phyloP scores from a whole-genome alignment of 2,113 vertebrate genomes.

The Crotalus viridis region DNA sequence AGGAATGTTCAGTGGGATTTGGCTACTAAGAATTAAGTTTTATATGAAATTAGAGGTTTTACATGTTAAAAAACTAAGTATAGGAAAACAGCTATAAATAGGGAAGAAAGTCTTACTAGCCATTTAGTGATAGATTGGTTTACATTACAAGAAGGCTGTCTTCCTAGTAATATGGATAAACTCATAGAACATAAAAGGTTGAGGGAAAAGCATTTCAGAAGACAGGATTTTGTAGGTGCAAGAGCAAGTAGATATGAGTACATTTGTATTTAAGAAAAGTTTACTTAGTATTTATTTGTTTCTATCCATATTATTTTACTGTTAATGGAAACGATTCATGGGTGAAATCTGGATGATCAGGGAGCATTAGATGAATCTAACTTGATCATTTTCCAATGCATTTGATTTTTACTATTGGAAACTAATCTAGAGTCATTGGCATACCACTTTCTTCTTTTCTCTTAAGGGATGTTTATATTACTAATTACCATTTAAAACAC shows the following conservation, averaged over 20 bases:
- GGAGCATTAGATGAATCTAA: constrained; percentile 2
- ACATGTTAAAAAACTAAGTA: neutral
- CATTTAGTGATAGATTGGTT: neutral
- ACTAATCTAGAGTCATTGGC: neutral
- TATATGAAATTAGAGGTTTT: neutral
- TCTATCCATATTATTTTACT: constrained; percentile 7
- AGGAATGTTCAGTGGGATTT: neutral
- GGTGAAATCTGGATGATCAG: constrained; percentile 28
- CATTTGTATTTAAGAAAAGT: constrained; percentile 13
- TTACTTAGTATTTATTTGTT: constrained; percentile 5
- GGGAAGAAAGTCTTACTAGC: neutral
- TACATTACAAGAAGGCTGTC: neutral
- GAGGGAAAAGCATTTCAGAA: neutral
- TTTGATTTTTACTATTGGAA: neutral
- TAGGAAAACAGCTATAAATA: neutral
- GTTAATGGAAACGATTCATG: neutral
- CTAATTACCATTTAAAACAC: neutral
- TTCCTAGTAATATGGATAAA: neutral
- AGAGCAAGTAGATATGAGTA: neutral
- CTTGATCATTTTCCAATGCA: neutral
- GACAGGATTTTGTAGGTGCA: too few species aligned
- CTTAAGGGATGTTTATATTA: neutral
- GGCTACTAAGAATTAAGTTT: constrained; percentile 6
- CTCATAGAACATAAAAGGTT: neutral
- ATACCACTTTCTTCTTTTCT: neutral